Evolutionary conservation across 2,113 vertebrate species (phyloP), one percentile per base, ranked within the genome.

Genomic region (Perccottus glenii): DNA sequence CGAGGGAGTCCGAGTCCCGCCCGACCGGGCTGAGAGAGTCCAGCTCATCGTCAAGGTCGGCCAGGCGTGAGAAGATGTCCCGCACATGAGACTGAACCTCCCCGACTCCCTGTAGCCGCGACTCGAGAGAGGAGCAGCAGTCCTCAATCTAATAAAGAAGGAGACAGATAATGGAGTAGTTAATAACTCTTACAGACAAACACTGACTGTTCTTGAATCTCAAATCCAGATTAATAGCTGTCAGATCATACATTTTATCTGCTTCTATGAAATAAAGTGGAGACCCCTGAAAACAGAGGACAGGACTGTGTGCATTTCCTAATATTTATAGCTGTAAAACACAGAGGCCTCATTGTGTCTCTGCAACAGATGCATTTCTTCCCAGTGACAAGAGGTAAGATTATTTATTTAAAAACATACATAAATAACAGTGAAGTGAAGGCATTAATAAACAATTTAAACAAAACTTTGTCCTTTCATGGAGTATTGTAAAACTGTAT

Each of bases 21-120:
- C 95, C 96, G 0, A 95, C 94, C 3, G 98, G 92, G 63, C 96
- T 93, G 91, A 98, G 94, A 57, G 94, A 90, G 81, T 99, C 98
- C 5, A 99, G 91, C 53, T 98, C 97, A 6, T 99, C 97, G 0
- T 99, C 98, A 0, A 99, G 91, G 75, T 99, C 97, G 0, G 96
- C 93, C 38, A 99, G 90, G 0, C 95, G 94, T 0, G 97, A 97
- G 86, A 99, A 99, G 86, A 98, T 93, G 56, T 99, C 97, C 11
- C 97, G 94, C 6, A 98, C 95, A 4, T 87, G 91, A 12, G 86
- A 90, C 80, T 90, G 97, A 82, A 98, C 97, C 70, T 96, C 96
- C 5, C 96, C 92, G 0, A 99, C 96, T 0, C 97, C 98, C 75
- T 96, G 97, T 0, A 99, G 92, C 9, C 97, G 95, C 27, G 85